A percentile compares a stretch with the other conserved stretches of the same genome.
phyloP scores from a whole-genome alignment of 2,113 vertebrate genomes.

The Bujurquina vittata region DNA sequence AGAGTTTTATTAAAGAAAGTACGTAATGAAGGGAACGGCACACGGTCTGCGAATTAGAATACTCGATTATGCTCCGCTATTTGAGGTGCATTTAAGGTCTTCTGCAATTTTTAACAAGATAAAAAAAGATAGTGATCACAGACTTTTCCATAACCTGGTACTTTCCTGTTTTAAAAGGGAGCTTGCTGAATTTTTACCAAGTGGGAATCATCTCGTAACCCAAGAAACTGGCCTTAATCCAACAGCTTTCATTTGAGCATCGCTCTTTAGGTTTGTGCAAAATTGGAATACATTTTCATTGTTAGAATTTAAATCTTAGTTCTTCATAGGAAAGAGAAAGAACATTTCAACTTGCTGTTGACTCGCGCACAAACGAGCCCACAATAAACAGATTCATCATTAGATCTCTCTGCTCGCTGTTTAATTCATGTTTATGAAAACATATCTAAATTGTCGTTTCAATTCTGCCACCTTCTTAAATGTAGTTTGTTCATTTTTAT shows the following conservation, averaged over 20 bases:
- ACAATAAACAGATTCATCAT: not conserved
- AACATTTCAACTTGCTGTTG: not conserved
- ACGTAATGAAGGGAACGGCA: slow-evolving; percentile 41
- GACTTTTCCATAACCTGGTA: slow-evolving; percentile 40
- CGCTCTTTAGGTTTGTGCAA: slow-evolving; percentile 10
- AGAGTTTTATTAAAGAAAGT: slow-evolving; percentile 47
- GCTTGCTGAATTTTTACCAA: not conserved
- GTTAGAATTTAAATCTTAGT: slow-evolving; percentile 42
- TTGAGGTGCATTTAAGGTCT: slow-evolving; percentile 11
- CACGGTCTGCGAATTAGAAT: slow-evolving; percentile 45
- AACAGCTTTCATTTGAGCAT: slow-evolving; percentile 25
- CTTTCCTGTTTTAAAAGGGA: slow-evolving; percentile 30
- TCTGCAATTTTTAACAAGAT: slow-evolving; percentile 44
- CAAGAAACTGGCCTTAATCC: not conserved
- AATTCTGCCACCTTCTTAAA: not conserved
- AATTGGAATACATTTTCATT: slow-evolving; percentile 46
- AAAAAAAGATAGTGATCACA: slow-evolving; percentile 34
- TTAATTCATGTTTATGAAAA: slow-evolving; percentile 25
- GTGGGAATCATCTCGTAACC: slow-evolving; percentile 14
- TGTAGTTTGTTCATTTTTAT: not conserved
- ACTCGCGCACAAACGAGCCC: not conserved
- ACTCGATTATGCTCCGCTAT: not conserved
- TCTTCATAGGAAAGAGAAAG: not conserved
- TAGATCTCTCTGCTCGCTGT: not conserved
- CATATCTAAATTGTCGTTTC: not conserved